A percentile compares a stretch with the other conserved stretches of the same genome.
These are phyloP conservation scores for Hymenochirus boettgeri DNA, from an alignment of 2,113 vertebrate species.

Conservation along the genomic window DNA sequence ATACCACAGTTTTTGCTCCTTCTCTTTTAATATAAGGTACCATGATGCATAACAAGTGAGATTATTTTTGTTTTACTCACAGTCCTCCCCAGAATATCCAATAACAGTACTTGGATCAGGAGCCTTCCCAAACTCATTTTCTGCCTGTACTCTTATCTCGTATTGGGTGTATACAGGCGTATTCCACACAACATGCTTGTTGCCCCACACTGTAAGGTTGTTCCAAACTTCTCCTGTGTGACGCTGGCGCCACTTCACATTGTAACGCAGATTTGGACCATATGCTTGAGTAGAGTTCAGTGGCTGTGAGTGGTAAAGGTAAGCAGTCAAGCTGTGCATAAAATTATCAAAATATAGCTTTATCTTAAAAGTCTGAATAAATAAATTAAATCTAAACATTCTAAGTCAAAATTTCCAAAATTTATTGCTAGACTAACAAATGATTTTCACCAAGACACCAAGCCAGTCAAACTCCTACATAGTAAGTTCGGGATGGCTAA, in stretches of 20 bases:
- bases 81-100: slow-evolving; percentile 90
- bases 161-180: slow-evolving; percentile 86
- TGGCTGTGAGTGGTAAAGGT: slow-evolving; percentile 57
- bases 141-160: slow-evolving; percentile 86
- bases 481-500: too few species aligned
- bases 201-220: slow-evolving; percentile 64
- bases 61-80: slow-evolving; percentile 78
- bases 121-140: slow-evolving; percentile 82
- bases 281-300: slow-evolving; percentile 75
- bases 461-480: too few species aligned
- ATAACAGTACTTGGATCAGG: slow-evolving; percentile 76
- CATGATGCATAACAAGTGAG: too few species aligned
- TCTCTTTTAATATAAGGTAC: too few species aligned
- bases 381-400: neutral
- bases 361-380: neutral
- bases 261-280: slow-evolving; percentile 82
- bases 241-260: slow-evolving; percentile 78
- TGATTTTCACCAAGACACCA: too few species aligned
- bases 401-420: too few species aligned
- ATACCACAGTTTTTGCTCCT: too few species aligned
- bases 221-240: slow-evolving; percentile 74
- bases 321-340: neutral
- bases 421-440: too few species aligned
- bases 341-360: neutral
- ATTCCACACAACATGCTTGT: slow-evolving; percentile 71